Evolutionary conservation across 2,888 invertebrate genomes (phyloP), one percentile per base, ranked within the genome.

Genomic region (Eupithecia tripunctaria): DNA sequence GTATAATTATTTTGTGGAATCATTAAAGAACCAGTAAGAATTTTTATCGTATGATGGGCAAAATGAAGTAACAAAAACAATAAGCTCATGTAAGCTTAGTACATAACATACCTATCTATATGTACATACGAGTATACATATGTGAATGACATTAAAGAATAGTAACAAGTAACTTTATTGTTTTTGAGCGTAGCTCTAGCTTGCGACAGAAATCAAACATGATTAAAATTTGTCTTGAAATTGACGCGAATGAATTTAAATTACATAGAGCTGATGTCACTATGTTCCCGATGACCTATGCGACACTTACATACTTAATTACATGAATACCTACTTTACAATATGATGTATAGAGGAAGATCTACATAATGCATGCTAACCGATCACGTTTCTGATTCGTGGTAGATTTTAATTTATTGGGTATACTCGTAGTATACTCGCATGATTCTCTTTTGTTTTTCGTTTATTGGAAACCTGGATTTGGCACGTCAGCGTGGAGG

Each of bases 261-360:
- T 65, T 67, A 63, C 12, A 72, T 70, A 67, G 70, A 72, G 67
- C 71, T 72, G 72, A 80, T 80, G 76, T 83, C 83, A 89, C 89
- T 89, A 91, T 91, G 81, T 89, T 89, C 82, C 82, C 81, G 80
- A 68, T 88, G 89, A 92, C 93, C 92, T 89, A 76, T 86, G 87
- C 81, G 84, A 89, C 86, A 89, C 86, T 88, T 91, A 91, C 89
- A 90, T 91, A 90, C 89, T 89, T 88, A 88, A 88, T 86, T 76
- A 76, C 71, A 41, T 8, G 25, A 66, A 43, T 70, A 68, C 60
- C 15, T 67, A 74, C 65, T 29, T 70, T 15, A 47, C 51, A 41
- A 71, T 62, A 63, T 29, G 63, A 79, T 72, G 77, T 68, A 68
- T 67, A 63, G 12, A 69, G 64, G 43, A 62, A 72, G 29, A 70